These are phyloP conservation scores for Geothlypis trichas DNA, from an alignment of 2,113 vertebrate species.

Conservation along the genomic window DNA sequence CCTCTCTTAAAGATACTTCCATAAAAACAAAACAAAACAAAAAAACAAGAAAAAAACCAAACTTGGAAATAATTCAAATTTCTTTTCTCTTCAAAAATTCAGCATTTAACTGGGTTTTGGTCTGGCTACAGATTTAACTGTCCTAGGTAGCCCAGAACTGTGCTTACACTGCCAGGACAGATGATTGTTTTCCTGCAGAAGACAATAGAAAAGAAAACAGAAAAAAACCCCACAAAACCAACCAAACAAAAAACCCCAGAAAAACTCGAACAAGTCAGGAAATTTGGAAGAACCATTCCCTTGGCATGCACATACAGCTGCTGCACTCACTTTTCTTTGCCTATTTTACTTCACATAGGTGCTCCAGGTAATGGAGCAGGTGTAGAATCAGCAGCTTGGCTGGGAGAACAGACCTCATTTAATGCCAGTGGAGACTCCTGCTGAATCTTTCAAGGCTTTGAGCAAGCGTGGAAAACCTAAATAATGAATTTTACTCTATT, in stretches of 20 bases:
- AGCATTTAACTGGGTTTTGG: neutral
- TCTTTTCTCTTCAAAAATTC: neutral
- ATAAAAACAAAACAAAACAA: neutral
- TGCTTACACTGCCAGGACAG: neutral
- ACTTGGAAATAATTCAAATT: neutral
- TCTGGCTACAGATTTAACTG: neutral
- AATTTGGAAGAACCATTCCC: neutral
- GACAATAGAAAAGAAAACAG: neutral
- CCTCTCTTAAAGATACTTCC: neutral
- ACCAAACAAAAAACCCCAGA: neutral
- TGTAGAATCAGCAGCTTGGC: neutral
- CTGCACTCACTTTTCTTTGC: neutral
- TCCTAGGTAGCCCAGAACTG: neutral
- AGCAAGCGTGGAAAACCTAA: neutral
- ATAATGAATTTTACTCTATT: neutral
- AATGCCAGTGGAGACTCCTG: neutral
- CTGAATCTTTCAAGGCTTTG: neutral
- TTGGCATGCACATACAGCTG: neutral
- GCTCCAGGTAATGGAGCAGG: neutral
- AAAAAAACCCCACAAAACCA: accelerated
- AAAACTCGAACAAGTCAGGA: neutral
- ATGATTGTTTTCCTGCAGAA: neutral
- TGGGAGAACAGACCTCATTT: neutral
- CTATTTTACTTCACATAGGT: neutral
- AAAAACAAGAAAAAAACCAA: too few relatives aligned